phyloP scores from a whole-genome alignment of 2,797 vertebrate genomes.

The Pachyuromys duprasi region DNA sequence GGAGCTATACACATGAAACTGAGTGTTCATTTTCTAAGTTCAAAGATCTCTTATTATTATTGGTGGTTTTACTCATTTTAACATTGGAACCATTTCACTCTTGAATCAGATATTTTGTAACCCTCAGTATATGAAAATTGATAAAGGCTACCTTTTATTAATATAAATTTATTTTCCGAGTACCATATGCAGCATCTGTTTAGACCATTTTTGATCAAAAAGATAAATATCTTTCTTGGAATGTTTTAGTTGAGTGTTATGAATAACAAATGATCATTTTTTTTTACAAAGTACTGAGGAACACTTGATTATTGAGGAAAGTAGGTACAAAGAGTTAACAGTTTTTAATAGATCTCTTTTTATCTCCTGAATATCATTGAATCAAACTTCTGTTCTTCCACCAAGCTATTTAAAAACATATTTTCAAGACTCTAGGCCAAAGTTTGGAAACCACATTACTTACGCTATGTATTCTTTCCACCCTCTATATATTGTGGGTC shows the following conservation, averaged over 20 bases:
- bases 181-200: neutral
- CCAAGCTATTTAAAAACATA: slow-evolving; percentile 20
- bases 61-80: slow-evolving; percentile 44
- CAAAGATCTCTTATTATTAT: neutral
- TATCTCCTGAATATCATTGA: slow-evolving; percentile 29
- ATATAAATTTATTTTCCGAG: slow-evolving; percentile 4
- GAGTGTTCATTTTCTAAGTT: slow-evolving; percentile 8
- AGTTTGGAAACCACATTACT: slow-evolving; percentile 16
- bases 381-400: slow-evolving; percentile 46
- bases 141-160: slow-evolving; percentile 50
- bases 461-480: slow-evolving; percentile 38
- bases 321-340: slow-evolving; percentile 12
- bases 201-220: slow-evolving; percentile 11
- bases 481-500: neutral
- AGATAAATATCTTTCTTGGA: neutral
- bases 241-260: slow-evolving; percentile 45
- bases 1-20: neutral
- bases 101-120: slow-evolving; percentile 49
- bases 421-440: neutral
- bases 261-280: slow-evolving; percentile 44
- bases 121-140: neutral
- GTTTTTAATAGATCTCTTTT: slow-evolving; percentile 57
- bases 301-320: slow-evolving; percentile 52
- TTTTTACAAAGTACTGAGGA: slow-evolving; percentile 23
- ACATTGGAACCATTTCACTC: slow-evolving; percentile 3